Base-by-base conservation (phyloP, 2,113 vertebrate species). In the Oophaga pumilio region DNA sequence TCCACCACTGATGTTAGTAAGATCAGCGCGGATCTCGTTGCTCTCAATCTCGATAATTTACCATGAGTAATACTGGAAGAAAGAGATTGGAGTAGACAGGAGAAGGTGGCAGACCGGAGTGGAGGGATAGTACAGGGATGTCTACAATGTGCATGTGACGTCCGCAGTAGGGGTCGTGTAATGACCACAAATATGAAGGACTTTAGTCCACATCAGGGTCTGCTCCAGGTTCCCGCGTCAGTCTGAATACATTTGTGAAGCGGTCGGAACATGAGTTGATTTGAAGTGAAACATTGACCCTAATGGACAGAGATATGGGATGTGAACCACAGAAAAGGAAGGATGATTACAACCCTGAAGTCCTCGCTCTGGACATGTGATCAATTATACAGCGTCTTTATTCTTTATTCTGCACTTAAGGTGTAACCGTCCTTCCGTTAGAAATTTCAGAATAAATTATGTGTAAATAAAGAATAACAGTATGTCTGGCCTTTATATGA, bases 31-130 rank as follows among this genome's bases (percentile, higher is more conserved):
- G 73, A 68, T 52, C 24, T 52, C 24, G 76, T 88, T 49, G 18
- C 49, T 77, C 69, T 76, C 87, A 88, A 83, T 83, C 79, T 88
- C 86, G 18, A 71, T 18, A 28, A 28, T 76, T 24, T 76, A 76
- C 57, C 2, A 49, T 60, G 56, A 85, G 68, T 22, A 74, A 74
- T 7, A 43, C 28, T 14, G 18, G 17, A 60, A 76, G 7, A 15
- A 26, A 28, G 22, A 83, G 59, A 14, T 6, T 6, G 53, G 43
- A 20, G 59, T n/a, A 18, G 43, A 18, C 13, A 15, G 59, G 0
- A 17, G 13, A 50, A 64, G 77, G 28, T 14, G 7, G 22, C 33
- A 43, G 3, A 5, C 5, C 33, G 62, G n/a, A 53, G 50, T 7
- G 60, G 26, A 12, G 69, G 15, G 20, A 69, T 64, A 53, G 49